phyloP scores from a whole-genome alignment of 2,113 vertebrate genomes.

The Prietella phreatophila region DNA sequence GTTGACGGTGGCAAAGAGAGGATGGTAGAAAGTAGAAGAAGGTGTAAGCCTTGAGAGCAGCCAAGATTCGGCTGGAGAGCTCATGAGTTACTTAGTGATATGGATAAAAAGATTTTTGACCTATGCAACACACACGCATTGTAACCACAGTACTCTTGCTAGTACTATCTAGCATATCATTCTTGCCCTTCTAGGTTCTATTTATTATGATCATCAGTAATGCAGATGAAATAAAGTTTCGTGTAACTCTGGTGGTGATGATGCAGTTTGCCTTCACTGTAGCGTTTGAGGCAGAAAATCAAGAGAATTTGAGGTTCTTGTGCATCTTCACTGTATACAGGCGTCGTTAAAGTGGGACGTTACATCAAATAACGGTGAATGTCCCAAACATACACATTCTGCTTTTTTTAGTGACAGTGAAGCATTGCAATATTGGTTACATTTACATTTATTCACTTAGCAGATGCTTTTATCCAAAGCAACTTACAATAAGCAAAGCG shows the following conservation, averaged over 20 bases:
- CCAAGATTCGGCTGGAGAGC: not conserved
- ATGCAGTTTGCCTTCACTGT: not conserved
- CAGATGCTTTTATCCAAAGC: too few relatives aligned
- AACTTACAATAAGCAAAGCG: too few relatives aligned
- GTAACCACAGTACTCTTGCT: not conserved
- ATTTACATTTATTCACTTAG: too few relatives aligned
- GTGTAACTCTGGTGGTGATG: not conserved
- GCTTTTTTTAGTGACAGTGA: not conserved
- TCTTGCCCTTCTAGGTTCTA: not conserved
- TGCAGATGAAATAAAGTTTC: not conserved
- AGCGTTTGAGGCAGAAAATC: not conserved
- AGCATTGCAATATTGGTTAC: not conserved
- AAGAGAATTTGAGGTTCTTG: not conserved
- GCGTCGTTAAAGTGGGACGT: not conserved
- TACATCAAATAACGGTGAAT: not conserved
- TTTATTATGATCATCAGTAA: too few relatives aligned
- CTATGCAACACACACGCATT: not conserved
- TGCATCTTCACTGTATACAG: not conserved
- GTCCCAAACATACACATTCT: not conserved
- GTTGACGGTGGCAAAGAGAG: not conserved
- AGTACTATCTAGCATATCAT: not conserved
- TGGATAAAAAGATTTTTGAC: not conserved
- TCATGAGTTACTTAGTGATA: not conserved
- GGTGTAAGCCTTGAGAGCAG: not conserved
- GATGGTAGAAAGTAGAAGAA: not conserved